A percentile compares a stretch with the other conserved stretches of the same genome.
Conservation (phyloP, 2,888 invertebrate species). For the Scotopteryx bipunctaria region DNA sequence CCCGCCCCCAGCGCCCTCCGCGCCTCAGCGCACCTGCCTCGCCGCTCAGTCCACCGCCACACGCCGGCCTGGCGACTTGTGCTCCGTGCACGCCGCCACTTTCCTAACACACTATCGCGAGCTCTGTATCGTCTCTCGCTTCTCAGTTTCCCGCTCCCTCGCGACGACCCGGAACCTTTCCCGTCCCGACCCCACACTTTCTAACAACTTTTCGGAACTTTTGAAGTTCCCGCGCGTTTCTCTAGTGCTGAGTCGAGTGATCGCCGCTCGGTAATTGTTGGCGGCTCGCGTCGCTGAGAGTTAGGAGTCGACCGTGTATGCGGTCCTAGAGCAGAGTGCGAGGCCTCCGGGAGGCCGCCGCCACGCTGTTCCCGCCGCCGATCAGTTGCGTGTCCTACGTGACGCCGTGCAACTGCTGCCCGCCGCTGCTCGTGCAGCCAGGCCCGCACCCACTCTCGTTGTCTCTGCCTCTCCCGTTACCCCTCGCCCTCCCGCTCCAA, state of each 20-base stretch:
- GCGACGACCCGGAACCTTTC: slow-evolving; percentile 58
- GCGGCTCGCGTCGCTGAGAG: slow-evolving; percentile 72
- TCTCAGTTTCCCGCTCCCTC: slow-evolving; percentile 76
- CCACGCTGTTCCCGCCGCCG: slow-evolving; percentile 83
- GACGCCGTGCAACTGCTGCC: slow-evolving; percentile 80
- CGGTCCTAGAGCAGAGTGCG: slow-evolving; percentile 78
- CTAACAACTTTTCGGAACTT: slow-evolving; percentile 58
- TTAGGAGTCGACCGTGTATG: slow-evolving; percentile 76
- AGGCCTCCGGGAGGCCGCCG: slow-evolving; percentile 83
- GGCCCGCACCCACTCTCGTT: slow-evolving; percentile 71
- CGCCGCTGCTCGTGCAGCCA: slow-evolving; percentile 76
- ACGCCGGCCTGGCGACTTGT: slow-evolving; percentile 78
- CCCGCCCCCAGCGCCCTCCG: slow-evolving; percentile 76
- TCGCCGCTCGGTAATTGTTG: slow-evolving; percentile 47
- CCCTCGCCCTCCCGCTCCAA: slow-evolving; percentile 77
- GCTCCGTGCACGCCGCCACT: slow-evolving; percentile 81
- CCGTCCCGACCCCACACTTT: slow-evolving; percentile 48
- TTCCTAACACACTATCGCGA: slow-evolving; percentile 80
- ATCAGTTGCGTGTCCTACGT: slow-evolving; percentile 82
- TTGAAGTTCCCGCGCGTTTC: slow-evolving; percentile 54
- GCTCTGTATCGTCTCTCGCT: slow-evolving; percentile 78
- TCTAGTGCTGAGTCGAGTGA: slow-evolving; percentile 38
- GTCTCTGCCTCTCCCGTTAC: slow-evolving; percentile 75
- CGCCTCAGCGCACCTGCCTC: slow-evolving; percentile 77
- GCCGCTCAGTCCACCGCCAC: slow-evolving; percentile 71